phyloP scores from a whole-genome alignment of 2,888 invertebrate genomes.

The Agrochola lychnidis region DNA sequence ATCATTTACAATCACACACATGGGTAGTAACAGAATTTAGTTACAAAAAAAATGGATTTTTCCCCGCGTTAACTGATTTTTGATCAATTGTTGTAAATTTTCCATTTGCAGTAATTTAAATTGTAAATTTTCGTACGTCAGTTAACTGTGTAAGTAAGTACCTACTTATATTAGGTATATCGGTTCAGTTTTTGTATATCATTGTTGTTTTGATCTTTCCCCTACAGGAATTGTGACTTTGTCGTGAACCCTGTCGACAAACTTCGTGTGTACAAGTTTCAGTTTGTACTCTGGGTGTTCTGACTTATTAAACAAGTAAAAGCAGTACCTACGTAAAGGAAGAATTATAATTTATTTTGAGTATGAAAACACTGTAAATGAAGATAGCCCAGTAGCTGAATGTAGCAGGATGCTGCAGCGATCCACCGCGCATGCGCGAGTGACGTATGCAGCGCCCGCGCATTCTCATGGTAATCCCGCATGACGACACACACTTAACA shows the following conservation, averaged over 20 bases:
- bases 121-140: constrained; percentile 51
- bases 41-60: neutral
- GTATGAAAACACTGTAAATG: constrained; percentile 2
- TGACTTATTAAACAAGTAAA: neutral
- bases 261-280: neutral
- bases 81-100: constrained; percentile 21
- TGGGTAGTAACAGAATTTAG: neutral
- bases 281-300: neutral
- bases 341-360: neutral
- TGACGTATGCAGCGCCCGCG: constrained; percentile 71
- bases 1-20: neutral
- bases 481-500: constrained; percentile 81
- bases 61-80: neutral
- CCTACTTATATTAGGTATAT: neutral
- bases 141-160: neutral
- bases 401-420: constrained; percentile 11
- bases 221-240: constrained; percentile 20
- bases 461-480: constrained; percentile 84
- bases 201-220: constrained; percentile 56
- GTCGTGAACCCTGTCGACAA: constrained; percentile 32
- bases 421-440: constrained; percentile 3
- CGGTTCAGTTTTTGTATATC: constrained; percentile 32
- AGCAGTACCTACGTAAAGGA: neutral
- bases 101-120: constrained; percentile 41
- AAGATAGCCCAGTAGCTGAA: constrained; percentile 16